A percentile compares a stretch with the other conserved stretches of the same genome.
These are phyloP conservation scores for Brenthis hecate DNA, from an alignment of 2,888 invertebrate species.

Conservation along the genomic window DNA sequence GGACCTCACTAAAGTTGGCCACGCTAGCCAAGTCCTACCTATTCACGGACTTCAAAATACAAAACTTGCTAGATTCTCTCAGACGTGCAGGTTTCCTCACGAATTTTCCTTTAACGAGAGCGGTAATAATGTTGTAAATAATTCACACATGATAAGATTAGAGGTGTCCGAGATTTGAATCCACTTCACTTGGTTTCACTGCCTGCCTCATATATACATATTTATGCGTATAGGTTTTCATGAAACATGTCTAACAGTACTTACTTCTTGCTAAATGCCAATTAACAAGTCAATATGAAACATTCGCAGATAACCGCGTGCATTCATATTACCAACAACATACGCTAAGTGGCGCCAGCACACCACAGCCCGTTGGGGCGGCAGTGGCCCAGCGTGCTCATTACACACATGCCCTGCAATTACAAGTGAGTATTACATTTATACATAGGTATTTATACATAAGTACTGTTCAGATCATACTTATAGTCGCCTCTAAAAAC, in stretches of 20 bases:
- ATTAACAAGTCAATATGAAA: slow-evolving; percentile 1
- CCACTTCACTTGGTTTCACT: no score
- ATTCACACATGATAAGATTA: no score
- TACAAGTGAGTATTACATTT: slow-evolving; percentile 54
- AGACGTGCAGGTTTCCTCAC: no score
- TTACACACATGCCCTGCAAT: slow-evolving; percentile 65
- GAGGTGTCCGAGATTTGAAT: no score
- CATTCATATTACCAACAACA: slow-evolving; percentile 54
- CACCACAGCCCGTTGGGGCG: slow-evolving; percentile 54
- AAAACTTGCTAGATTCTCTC: no score
- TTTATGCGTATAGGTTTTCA: not conserved
- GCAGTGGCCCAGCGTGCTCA: slow-evolving; percentile 61
- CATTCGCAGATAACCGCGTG: slow-evolving; percentile 50
- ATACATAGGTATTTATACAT: not conserved
- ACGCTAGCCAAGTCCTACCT: no score
- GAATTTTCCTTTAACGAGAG: no score
- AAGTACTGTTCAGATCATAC: not conserved
- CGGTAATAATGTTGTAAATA: no score
- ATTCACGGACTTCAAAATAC: no score
- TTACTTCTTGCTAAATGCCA: not conserved
- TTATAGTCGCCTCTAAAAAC: not conserved
- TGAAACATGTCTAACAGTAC: not conserved
- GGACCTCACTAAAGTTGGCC: no score
- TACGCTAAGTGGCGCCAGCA: slow-evolving; percentile 39
- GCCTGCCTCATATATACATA: no score